phyloP scores from a whole-genome alignment of 1,140 invertebrate species.

The Hycleus phaleratus region DNA sequence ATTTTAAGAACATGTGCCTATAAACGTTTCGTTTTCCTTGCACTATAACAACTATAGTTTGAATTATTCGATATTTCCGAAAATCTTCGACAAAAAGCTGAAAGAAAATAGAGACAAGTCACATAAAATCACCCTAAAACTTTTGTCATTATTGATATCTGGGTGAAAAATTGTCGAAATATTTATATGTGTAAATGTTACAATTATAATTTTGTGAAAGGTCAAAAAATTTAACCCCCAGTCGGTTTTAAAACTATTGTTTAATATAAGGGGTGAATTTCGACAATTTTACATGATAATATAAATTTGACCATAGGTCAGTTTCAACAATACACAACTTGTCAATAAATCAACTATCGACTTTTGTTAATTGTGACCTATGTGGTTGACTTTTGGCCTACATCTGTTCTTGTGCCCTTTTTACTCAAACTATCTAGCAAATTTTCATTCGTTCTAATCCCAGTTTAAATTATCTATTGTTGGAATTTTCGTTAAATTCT shows the following conservation, averaged over 20 bases:
- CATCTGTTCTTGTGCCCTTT: constrained; percentile 38
- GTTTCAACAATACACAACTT: constrained; percentile 33
- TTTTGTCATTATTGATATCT: too few species aligned
- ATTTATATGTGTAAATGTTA: constrained; percentile 33
- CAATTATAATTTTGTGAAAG: constrained; percentile 29
- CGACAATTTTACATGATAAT: constrained; percentile 34
- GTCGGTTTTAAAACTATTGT: constrained; percentile 26
- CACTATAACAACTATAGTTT: too few species aligned
- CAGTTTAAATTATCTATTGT: too few species aligned
- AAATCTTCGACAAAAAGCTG: too few species aligned
- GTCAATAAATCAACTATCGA: constrained; percentile 39
- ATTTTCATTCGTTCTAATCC: too few species aligned
- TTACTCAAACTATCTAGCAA: constrained; percentile 19
- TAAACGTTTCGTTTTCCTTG: neutral
- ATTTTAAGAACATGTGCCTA: constrained; percentile 40
- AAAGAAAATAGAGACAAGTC: too few species aligned
- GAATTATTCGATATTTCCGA: too few species aligned
- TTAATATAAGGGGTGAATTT: constrained; percentile 21
- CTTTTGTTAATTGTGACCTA: constrained; percentile 30
- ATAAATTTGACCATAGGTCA: constrained; percentile 38
- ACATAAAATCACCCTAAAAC: too few species aligned
- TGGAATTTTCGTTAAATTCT: too few species aligned
- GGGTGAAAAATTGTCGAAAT: constrained; percentile 38
- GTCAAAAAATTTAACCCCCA: constrained; percentile 40
- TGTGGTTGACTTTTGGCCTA: constrained; percentile 42